Evolutionary conservation across 2,888 invertebrate genomes (phyloP).

Genomic region (Hydroisotoma schaefferi): DNA sequence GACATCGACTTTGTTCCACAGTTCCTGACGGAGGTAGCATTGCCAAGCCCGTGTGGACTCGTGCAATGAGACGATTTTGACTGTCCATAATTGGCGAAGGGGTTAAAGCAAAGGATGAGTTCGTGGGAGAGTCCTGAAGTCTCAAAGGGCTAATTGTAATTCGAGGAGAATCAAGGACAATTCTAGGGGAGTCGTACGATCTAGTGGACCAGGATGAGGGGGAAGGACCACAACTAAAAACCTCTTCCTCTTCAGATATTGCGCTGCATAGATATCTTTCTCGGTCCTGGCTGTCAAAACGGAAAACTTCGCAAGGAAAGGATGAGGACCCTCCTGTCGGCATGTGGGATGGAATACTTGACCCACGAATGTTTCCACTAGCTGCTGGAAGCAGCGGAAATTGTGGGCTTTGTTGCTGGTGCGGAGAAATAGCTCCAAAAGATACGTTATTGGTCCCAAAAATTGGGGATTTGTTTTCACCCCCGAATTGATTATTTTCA

Average conservation of each 20-base stretch:
- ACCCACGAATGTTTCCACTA: conserved; percentile 1
- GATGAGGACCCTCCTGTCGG: conserved; percentile 23
- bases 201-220: conserved; percentile 51
- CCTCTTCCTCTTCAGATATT: conserved; percentile 55
- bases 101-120: conserved; percentile 41
- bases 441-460: conserved; percentile 10
- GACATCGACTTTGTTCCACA: conserved; percentile 52
- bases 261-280: conserved; percentile 51
- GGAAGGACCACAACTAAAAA: conserved; percentile 57
- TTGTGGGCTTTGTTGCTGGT: conserved; percentile 15
- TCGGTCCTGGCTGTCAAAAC: conserved; percentile 55
- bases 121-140: conserved; percentile 39
- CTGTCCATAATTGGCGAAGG: conserved; percentile 55
- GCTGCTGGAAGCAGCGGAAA: neutral
- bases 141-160: conserved; percentile 49
- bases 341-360: neutral
- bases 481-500: neutral
- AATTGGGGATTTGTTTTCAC: conserved; percentile 17
- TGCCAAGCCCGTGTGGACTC: conserved; percentile 48
- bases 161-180: conserved; percentile 53
- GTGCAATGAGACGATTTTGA: conserved; percentile 57
- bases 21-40: conserved; percentile 52
- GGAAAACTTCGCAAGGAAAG: conserved; percentile 55
- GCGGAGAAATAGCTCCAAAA: neutral
- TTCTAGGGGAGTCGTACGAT: conserved; percentile 59